These are phyloP conservation scores for Drosophila lacicola DNA, from an alignment of 2,888 invertebrate genomes.

Conservation along the genomic window DNA sequence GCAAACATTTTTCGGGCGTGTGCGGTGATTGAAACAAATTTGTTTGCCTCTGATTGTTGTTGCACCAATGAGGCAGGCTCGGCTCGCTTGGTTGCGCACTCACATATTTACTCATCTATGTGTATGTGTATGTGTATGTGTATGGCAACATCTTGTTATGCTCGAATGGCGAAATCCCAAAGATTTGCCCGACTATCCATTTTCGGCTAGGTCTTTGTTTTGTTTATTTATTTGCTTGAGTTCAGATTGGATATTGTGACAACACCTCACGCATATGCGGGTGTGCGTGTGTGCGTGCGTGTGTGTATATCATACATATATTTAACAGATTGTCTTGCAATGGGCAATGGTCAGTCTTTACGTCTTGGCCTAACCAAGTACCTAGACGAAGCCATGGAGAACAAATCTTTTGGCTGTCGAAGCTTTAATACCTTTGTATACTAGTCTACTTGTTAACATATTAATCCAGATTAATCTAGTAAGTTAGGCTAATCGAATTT, in stretches of 20 bases:
- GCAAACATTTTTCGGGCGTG: conserved; percentile 56
- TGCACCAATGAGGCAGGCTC: conserved; percentile 3
- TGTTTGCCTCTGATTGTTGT: conserved; percentile 52
- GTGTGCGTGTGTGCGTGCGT: too few relatives aligned
- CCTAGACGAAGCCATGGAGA: not conserved
- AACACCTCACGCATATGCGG: conserved; percentile 25
- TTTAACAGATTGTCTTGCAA: conserved; percentile 30
- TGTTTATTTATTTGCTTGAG: conserved; percentile 48
- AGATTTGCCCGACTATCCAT: conserved; percentile 41
- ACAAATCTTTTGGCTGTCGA: not conserved
- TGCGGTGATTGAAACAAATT: conserved; percentile 68
- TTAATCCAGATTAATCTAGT: too few relatives aligned
- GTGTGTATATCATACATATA: conserved; percentile 17
- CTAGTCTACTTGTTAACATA: too few relatives aligned
- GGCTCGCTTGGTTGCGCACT: conserved; percentile 17
- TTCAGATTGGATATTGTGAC: conserved; percentile 57
- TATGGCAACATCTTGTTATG: conserved; percentile 30
- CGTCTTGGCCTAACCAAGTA: not conserved
- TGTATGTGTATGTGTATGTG: not conserved
- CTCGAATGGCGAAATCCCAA: conserved; percentile 39
- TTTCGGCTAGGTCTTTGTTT: conserved; percentile 19
- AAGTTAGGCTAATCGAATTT: too few relatives aligned
- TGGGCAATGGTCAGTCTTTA: conserved; percentile 19
- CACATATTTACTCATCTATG: not conserved
- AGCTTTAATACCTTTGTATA: not conserved